These are phyloP conservation scores for Rapana venosa DNA, from an alignment of 2,888 invertebrate genomes.

Conservation along the genomic window DNA sequence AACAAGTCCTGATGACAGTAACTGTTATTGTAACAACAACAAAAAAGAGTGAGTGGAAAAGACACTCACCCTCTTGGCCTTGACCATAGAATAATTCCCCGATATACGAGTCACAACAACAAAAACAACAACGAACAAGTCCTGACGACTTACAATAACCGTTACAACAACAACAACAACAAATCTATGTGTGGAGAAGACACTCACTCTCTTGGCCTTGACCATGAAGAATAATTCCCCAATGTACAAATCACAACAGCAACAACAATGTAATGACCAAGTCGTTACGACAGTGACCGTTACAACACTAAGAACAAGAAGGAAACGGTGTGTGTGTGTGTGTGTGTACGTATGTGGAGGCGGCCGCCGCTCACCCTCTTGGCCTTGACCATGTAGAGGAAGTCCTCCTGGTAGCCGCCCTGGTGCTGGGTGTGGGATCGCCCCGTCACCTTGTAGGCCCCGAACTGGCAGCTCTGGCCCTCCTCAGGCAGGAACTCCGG, in stretches of 20 bases:
- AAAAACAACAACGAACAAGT: background rate
- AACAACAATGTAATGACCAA: background rate
- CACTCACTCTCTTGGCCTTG: background rate
- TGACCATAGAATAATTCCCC: background rate
- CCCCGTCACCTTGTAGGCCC: conserved; percentile 35
- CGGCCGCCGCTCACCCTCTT: background rate
- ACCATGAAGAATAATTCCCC: background rate
- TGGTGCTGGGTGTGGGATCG: conserved; percentile 12
- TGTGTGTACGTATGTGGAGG: too few relatives aligned
- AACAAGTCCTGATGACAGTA: too few relatives aligned
- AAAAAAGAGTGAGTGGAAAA: too few relatives aligned
- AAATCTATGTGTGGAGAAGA: too few relatives aligned
- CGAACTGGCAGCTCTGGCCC: conserved; percentile 28
- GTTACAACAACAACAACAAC: background rate
- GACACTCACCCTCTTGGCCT: background rate
- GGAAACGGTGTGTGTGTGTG: too few relatives aligned
- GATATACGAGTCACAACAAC: background rate
- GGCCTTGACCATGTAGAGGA: conserved; percentile 33
- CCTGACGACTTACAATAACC: background rate
- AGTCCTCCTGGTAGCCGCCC: conserved; percentile 27
- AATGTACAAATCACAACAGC: background rate
- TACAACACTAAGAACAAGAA: background rate
- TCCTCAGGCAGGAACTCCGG: conserved; percentile 38
- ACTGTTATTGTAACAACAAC: background rate
- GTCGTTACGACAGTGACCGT: background rate